Conservation (phyloP, 2,797 vertebrate species). For the Picus viridis region DNA sequence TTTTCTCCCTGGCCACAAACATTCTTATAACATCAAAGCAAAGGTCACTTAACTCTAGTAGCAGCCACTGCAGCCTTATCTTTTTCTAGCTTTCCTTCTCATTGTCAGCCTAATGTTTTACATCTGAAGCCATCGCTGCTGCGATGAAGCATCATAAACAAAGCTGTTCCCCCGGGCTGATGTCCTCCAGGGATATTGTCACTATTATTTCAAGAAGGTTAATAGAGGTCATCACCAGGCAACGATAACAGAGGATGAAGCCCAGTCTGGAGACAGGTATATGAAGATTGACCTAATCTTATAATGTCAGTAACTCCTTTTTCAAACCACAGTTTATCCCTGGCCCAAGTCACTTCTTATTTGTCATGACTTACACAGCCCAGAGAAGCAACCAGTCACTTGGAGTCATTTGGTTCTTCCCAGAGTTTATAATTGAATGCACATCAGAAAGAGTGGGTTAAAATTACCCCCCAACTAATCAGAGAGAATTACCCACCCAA, state of each 20-base stretch:
- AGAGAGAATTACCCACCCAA: too few relatives aligned
- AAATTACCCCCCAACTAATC: too few relatives aligned
- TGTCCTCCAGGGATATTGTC: background rate
- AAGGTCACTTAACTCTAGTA: background rate
- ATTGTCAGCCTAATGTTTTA: background rate
- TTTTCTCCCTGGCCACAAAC: background rate
- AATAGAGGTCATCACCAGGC: background rate
- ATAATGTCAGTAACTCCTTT: background rate
- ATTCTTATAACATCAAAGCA: background rate
- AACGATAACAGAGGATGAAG: background rate
- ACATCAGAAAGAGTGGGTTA: background rate
- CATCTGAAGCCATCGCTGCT: background rate
- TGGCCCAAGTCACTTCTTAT: background rate
- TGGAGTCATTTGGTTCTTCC: background rate
- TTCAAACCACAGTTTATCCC: background rate
- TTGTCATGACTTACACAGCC: background rate
- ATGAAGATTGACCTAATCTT: background rate
- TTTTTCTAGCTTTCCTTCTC: background rate
- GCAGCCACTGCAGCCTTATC: background rate
- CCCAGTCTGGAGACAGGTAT: background rate
- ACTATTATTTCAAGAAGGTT: background rate
- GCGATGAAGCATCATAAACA: background rate
- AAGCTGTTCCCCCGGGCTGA: background rate
- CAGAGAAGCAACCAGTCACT: background rate
- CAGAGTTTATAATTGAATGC: background rate